Conservation (phyloP, 2,888 invertebrate species). For the Andricus quercusramuli region DNA sequence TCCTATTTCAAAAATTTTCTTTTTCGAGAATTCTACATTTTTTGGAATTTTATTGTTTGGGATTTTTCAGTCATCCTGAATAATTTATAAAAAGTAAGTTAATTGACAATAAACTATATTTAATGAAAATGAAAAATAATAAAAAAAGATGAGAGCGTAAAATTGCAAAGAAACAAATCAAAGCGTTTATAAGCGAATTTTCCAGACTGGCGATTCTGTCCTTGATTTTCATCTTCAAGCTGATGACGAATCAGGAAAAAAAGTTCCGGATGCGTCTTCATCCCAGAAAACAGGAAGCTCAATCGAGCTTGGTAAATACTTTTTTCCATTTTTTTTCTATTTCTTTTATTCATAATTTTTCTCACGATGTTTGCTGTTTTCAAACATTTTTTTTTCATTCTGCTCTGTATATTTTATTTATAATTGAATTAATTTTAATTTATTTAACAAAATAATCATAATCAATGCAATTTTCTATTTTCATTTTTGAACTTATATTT, state of each 20-base stretch:
- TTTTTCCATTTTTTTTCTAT: not conserved
- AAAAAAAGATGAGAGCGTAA: not conserved
- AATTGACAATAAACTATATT: not conserved
- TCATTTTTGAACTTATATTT: no score
- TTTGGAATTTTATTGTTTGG: no score
- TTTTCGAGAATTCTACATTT: no score
- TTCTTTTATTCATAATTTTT: not conserved
- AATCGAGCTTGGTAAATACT: conserved; percentile 3
- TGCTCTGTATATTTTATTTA: not conserved
- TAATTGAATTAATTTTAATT: no score
- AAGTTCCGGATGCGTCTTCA: not conserved
- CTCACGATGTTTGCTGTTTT: not conserved
- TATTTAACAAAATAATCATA: no score
- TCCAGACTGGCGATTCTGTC: conserved; percentile 14
- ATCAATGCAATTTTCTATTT: no score
- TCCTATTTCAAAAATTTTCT: no score
- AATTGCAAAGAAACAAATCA: not conserved
- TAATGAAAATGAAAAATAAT: not conserved
- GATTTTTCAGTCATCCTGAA: not conserved
- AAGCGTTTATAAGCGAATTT: conserved; percentile 23
- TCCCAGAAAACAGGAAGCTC: not conserved
- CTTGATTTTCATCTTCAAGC: conserved; percentile 4
- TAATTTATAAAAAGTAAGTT: not conserved
- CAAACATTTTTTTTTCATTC: not conserved
- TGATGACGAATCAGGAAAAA: not conserved